Percentiles rank a stretch among this genome's conserved stretches.
phyloP scores from a whole-genome alignment of 2,113 vertebrate species.

The Nibea albiflora region DNA sequence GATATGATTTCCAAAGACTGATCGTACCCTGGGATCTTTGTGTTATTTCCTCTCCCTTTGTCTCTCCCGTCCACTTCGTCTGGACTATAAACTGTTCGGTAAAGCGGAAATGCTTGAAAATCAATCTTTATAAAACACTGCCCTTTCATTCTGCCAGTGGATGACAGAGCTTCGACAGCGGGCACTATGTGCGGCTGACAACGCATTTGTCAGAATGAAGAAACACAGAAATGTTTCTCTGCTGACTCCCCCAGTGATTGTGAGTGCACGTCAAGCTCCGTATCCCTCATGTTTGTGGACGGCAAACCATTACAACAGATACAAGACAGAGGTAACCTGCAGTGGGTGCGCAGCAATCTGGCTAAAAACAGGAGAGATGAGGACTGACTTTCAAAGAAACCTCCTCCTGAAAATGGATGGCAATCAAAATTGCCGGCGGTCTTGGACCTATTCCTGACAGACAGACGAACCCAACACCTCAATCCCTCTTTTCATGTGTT shows the following conservation, averaged over 20 bases:
- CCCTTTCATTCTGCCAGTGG: constrained; percentile 32
- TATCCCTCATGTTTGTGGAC: constrained; percentile 9
- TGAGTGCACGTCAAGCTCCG: constrained; percentile 3
- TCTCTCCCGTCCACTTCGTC: constrained; percentile 23
- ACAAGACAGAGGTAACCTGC: constrained; percentile 1
- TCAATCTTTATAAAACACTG: constrained; percentile 37
- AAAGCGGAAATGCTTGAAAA: constrained; percentile 34
- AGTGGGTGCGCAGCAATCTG: not conserved
- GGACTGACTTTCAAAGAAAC: not conserved
- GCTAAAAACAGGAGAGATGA: not conserved
- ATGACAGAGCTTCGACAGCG: constrained; percentile 23
- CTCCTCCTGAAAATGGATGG: not conserved
- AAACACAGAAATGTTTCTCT: constrained; percentile 20
- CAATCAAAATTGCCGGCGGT: not conserved
- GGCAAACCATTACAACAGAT: not conserved
- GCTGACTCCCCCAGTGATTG: not conserved
- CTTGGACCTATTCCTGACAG: not conserved
- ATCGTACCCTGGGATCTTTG: constrained; percentile 20
- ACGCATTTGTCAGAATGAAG: constrained; percentile 40
- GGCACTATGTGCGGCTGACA: not conserved
- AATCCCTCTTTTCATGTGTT: not conserved
- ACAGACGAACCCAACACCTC: not conserved
- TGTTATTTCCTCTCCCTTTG: constrained; percentile 13
- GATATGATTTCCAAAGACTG: constrained; percentile 14
- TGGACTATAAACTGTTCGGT: constrained; percentile 28